Percentiles rank a stretch among this genome's conserved stretches.
Evolutionary conservation across 2,888 invertebrate genomes (phyloP).

Genomic region (Tiliacea citrago): DNA sequence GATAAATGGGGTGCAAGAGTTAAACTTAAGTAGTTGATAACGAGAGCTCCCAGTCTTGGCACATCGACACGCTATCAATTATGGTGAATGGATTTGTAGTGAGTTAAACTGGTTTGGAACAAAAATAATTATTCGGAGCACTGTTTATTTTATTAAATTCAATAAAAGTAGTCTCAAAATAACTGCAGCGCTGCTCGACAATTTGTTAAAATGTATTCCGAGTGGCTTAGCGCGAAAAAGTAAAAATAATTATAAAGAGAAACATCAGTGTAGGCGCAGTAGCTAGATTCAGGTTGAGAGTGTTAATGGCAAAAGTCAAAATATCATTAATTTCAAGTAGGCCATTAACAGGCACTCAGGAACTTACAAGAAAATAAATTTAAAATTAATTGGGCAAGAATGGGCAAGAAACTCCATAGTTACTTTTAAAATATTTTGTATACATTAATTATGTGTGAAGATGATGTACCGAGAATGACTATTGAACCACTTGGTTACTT

Average conservation of each 20-base stretch:
- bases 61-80: constrained; percentile 37
- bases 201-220: not conserved
- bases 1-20: constrained; percentile 22
- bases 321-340: too few relatives aligned
- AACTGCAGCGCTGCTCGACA: not conserved
- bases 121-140: not conserved
- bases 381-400: not conserved
- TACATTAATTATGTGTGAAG: not conserved
- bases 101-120: not conserved
- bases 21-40: constrained; percentile 47
- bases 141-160: too few relatives aligned
- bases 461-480: too few relatives aligned
- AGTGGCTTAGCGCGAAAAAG: not conserved
- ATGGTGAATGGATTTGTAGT: not conserved
- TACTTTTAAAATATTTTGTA: too few relatives aligned
- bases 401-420: too few relatives aligned
- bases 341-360: not conserved
- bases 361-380: not conserved
- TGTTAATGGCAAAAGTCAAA: not conserved
- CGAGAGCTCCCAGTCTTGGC: constrained; percentile 27
- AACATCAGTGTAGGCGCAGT: not conserved
- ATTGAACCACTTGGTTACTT: not conserved
- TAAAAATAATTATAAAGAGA: not conserved
- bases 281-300: not conserved
- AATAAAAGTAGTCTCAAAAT: not conserved